Conservation (phyloP, 1,140 invertebrate genomes). For the Microplitis demolitor region DNA sequence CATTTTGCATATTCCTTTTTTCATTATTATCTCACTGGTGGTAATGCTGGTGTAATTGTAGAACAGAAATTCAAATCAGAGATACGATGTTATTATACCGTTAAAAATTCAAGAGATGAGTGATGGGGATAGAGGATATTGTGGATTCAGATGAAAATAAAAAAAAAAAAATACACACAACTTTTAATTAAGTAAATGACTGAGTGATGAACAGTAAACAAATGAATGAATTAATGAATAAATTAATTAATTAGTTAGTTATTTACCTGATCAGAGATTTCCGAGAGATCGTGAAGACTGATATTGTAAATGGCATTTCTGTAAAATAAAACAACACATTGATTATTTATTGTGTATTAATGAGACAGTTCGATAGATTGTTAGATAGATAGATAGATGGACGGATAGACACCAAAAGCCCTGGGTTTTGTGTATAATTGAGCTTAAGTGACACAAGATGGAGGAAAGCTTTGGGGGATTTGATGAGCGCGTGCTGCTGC, state of each 20-base stretch:
- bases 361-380: too few relatives aligned
- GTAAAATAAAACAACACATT: conserved; percentile 52
- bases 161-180: too few relatives aligned
- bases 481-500: not conserved
- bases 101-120: too few relatives aligned
- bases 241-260: not conserved
- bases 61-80: too few relatives aligned
- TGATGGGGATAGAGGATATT: too few relatives aligned
- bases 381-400: too few relatives aligned
- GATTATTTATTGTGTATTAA: not conserved
- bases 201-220: not conserved
- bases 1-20: conserved; percentile 3
- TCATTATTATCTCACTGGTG: not conserved
- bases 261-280: conserved; percentile 66
- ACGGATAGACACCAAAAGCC: too few relatives aligned
- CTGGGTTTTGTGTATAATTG: not conserved
- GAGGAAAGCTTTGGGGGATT: not conserved
- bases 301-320: conserved; percentile 84
- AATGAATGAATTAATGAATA: too few relatives aligned
- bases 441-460: conserved; percentile 2
- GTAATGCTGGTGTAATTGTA: too few relatives aligned
- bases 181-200: too few relatives aligned
- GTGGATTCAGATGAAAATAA: too few relatives aligned
- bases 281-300: conserved; percentile 72
- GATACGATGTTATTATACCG: too few relatives aligned